phyloP scores from a whole-genome alignment of 2,797 vertebrate species.

The Bucorvus abyssinicus region DNA sequence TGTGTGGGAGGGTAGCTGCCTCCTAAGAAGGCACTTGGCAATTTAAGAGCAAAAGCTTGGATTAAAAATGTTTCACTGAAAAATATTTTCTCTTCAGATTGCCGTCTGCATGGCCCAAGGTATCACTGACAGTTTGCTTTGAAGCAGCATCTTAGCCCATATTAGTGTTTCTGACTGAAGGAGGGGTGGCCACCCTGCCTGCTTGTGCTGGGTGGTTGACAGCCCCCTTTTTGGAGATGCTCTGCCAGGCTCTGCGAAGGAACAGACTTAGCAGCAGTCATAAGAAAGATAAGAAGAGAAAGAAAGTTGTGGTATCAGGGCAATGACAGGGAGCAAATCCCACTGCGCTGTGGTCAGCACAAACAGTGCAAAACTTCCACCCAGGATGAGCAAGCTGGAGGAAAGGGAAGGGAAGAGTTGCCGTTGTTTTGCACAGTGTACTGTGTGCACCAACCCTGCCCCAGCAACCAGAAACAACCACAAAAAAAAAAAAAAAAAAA shows the following conservation, averaged over 20 bases:
- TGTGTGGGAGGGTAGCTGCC: not conserved
- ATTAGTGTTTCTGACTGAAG: not conserved
- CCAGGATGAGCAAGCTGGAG: not conserved
- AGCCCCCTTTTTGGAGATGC: not conserved
- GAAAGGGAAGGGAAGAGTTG: not conserved
- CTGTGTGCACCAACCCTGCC: accelerated
- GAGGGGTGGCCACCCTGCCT: accelerated
- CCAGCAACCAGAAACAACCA: not conserved
- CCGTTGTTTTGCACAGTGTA: not conserved
- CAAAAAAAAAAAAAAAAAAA: not conserved
- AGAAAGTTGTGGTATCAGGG: not conserved
- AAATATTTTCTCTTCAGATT: not conserved
- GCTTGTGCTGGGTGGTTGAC: not conserved
- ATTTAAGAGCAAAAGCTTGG: not conserved
- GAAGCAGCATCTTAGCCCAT: not conserved
- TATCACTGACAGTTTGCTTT: not conserved
- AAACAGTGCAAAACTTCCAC: not conserved
- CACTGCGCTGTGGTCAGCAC: not conserved
- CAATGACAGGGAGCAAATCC: not conserved
- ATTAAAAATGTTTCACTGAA: not conserved
- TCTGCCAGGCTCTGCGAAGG: not conserved
- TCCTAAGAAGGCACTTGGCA: not conserved
- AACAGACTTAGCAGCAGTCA: not conserved
- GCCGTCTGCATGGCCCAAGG: accelerated
- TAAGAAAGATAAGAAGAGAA: not conserved